These are phyloP conservation scores for Eumacrocentrus americanus DNA, from an alignment of 2,888 invertebrate species.

Conservation along the genomic window DNA sequence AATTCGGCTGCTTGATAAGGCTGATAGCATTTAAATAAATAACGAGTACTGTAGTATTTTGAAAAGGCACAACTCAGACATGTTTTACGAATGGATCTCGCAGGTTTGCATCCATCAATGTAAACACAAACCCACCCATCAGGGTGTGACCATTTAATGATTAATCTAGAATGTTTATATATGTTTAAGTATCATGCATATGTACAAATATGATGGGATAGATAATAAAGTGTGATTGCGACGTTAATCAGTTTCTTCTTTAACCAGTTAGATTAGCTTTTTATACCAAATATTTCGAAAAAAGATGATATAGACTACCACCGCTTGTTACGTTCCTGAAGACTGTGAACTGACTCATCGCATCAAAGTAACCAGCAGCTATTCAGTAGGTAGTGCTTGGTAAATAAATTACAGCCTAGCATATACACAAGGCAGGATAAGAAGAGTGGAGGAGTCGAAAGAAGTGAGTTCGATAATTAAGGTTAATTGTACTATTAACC, in stretches of 20 bases:
- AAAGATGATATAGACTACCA: neutral
- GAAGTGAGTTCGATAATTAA: conserved; percentile 38
- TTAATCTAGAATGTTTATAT: neutral
- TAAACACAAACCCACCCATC: neutral
- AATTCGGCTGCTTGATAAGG: neutral
- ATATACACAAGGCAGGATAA: too few relatives aligned
- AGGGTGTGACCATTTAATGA: neutral
- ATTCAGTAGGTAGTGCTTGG: neutral
- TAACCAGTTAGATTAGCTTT: too few relatives aligned
- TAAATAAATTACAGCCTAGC: neutral
- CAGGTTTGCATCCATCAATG: conserved; percentile 1
- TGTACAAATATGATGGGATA: neutral
- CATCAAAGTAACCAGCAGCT: too few relatives aligned
- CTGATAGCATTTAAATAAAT: conserved; percentile 5
- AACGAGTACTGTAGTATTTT: conserved; percentile 1
- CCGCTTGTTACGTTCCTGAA: neutral
- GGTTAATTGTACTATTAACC: conserved; percentile 43
- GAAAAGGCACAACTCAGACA: neutral
- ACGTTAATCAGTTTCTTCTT: too few relatives aligned
- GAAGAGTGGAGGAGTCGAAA: conserved; percentile 23
- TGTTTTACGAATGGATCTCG: conserved; percentile 9
- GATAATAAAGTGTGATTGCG: neutral
- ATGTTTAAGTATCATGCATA: neutral
- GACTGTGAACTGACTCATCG: neutral
- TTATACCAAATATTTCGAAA: too few relatives aligned